phyloP scores from a whole-genome alignment of 2,888 invertebrate genomes.

The Brachylomia viminalis region DNA sequence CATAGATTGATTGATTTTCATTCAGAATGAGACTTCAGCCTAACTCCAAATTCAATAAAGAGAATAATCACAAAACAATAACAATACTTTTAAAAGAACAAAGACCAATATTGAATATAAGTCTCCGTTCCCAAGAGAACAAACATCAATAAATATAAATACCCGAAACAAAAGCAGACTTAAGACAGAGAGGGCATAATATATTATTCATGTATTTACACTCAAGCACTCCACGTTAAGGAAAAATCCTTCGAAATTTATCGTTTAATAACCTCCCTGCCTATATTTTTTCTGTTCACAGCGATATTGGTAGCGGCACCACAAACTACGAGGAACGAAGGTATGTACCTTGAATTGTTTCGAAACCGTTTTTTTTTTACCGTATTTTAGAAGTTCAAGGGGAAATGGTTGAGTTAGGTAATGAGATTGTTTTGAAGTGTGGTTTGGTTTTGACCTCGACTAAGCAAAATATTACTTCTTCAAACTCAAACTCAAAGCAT shows the following conservation, averaged over 20 bases:
- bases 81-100: conserved; percentile 38
- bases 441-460: neutral
- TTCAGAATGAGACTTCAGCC: too few species aligned
- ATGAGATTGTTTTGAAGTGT: conserved; percentile 3
- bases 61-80: conserved; percentile 6
- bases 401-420: neutral
- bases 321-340: conserved; percentile 11
- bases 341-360: conserved; percentile 30
- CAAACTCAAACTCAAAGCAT: too few species aligned
- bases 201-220: conserved; percentile 57
- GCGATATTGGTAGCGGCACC: conserved; percentile 31
- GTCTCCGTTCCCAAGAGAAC: neutral
- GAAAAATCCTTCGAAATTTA: conserved; percentile 59
- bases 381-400: conserved; percentile 28
- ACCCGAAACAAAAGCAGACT: conserved; percentile 18
- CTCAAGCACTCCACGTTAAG: conserved; percentile 45
- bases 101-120: conserved; percentile 25
- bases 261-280: conserved; percentile 46
- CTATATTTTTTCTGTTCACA: conserved; percentile 43
- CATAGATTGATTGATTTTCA: too few species aligned
- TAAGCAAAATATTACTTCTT: too few species aligned
- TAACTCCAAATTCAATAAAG: neutral
- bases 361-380: conserved; percentile 40
- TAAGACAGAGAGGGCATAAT: conserved; percentile 38
- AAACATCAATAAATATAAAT: conserved; percentile 46